Evolutionary conservation across 2,797 vertebrate genomes (phyloP).

Genomic region (Myiotriccus ornatus): DNA sequence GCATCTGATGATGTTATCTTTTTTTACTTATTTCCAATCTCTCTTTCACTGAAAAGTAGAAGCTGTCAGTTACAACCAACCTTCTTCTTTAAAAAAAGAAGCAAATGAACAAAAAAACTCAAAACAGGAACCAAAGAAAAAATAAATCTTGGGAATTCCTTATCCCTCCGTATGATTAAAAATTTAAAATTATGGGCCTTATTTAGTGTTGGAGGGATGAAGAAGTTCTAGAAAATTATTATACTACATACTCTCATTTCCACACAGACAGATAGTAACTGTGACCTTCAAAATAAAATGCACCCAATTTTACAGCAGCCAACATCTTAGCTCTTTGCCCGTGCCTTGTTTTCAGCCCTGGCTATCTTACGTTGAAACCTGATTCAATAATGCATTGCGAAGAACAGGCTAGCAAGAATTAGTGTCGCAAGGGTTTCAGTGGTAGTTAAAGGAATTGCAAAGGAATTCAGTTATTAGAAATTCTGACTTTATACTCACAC

Average conservation of each 20-base stretch:
- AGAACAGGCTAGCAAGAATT: background rate
- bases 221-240: background rate
- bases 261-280: background rate
- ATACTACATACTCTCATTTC: background rate
- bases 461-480: background rate
- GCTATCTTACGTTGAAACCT: background rate
- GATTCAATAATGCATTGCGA: background rate
- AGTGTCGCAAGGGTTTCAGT: background rate
- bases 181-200: background rate
- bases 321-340: background rate
- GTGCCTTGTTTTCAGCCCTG: background rate
- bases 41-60: background rate
- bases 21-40: background rate
- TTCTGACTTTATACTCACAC: background rate
- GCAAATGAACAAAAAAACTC: too few relatives aligned
- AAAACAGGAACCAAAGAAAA: too few relatives aligned
- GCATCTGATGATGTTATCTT: background rate
- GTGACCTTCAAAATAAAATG: background rate
- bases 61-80: background rate
- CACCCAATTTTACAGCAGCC: background rate
- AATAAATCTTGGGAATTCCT: accelerated
- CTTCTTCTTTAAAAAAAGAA: background rate
- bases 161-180: background rate
- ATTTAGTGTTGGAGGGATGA: background rate
- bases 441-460: background rate